These are phyloP conservation scores for Melanotus villosus DNA, from an alignment of 2,888 invertebrate species.

Conservation along the genomic window DNA sequence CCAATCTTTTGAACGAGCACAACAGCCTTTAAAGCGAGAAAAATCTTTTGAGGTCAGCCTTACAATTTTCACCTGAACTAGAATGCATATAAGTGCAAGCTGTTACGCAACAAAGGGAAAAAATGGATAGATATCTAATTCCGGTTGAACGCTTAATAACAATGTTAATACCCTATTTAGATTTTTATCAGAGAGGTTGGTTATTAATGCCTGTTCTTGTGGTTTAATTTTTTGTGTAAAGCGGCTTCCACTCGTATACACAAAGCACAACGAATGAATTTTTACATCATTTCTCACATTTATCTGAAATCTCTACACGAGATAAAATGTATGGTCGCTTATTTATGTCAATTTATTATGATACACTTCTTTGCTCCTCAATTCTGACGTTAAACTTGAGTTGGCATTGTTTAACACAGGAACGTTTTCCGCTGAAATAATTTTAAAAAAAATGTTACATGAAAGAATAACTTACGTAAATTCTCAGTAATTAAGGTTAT, in stretches of 20 bases:
- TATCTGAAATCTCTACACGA: background rate
- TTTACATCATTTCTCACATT: background rate
- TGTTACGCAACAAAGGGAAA: background rate
- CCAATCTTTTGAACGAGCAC: too few relatives aligned
- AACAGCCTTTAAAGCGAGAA: too few relatives aligned
- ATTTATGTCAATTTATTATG: background rate
- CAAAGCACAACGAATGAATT: background rate
- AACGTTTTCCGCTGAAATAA: background rate
- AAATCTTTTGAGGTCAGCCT: background rate
- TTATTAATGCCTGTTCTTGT: background rate
- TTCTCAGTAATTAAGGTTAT: background rate
- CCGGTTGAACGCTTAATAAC: conserved; percentile 14
- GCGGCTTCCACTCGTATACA: background rate
- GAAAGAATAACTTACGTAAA: conserved; percentile 5
- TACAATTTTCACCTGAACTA: conserved; percentile 8
- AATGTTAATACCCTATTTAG: conserved; percentile 10
- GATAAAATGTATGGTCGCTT: background rate
- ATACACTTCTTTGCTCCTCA: background rate
- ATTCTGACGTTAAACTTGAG: background rate
- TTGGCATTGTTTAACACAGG: too few relatives aligned
- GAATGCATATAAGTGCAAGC: conserved; percentile 4
- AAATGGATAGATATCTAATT: background rate
- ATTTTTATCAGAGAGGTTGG: conserved; percentile 2
- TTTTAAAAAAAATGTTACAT: background rate
- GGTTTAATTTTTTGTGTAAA: background rate